Conservation (phyloP, 2,113 vertebrate genomes). For the Puffinus mauretanicus region DNA sequence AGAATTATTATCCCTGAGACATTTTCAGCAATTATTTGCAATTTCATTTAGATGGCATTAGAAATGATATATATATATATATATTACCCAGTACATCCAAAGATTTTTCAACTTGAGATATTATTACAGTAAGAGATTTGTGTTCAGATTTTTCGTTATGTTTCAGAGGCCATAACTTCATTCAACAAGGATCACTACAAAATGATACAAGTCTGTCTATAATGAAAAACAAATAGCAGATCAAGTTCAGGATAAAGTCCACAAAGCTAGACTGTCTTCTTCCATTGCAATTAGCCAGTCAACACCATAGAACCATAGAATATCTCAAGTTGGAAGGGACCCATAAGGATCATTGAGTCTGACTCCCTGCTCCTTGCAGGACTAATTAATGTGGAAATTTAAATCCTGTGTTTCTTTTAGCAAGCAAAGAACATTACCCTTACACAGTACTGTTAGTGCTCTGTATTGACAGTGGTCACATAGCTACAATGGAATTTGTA, state of each 20-base stretch:
- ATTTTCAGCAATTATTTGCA: not conserved
- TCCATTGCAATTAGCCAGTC: not conserved
- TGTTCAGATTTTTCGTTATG: not conserved
- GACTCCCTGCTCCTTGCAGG: not conserved
- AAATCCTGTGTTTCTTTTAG: not conserved
- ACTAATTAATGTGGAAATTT: not conserved
- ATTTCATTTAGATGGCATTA: not conserved
- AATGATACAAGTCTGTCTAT: not conserved
- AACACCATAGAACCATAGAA: not conserved
- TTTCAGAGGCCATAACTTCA: not conserved
- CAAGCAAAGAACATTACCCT: not conserved
- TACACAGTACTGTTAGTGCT: not conserved
- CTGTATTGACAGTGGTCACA: not conserved
- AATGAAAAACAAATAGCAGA: not conserved
- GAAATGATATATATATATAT: not conserved
- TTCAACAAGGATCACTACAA: not conserved
- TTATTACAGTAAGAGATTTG: not conserved
- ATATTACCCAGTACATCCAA: not conserved
- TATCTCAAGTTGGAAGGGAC: not conserved
- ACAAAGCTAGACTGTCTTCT: not conserved
- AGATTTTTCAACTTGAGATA: not conserved
- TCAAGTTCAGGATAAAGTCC: not conserved
- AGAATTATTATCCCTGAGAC: not conserved
- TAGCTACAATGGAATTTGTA: not conserved
- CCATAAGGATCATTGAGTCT: accelerated